These are phyloP conservation scores for Phenganax subtilis DNA, from an alignment of 92 coral and sea anemone species.

Conservation along the genomic window DNA sequence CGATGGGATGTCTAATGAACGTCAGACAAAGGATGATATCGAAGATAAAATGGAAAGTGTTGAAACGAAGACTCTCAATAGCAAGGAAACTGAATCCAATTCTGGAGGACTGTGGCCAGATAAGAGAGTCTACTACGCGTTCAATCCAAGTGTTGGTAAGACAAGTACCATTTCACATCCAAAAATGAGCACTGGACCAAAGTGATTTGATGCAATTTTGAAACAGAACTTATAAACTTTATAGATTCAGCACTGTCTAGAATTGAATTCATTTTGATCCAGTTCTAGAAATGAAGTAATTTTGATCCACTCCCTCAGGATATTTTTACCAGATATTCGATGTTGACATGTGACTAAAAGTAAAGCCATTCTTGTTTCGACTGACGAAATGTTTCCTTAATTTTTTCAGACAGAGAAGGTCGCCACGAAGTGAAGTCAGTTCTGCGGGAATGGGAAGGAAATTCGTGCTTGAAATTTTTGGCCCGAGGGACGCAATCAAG, in stretches of 20 bases:
- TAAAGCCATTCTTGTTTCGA: neutral
- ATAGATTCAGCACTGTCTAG: too few species aligned
- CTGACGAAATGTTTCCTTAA: neutral
- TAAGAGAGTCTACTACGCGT: slow-evolving; percentile 51
- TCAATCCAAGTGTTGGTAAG: slow-evolving; percentile 33
- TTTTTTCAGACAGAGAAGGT: slow-evolving; percentile 17
- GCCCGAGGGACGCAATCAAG: slow-evolving; percentile 29
- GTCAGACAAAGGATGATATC: neutral
- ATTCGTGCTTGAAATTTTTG: slow-evolving; percentile 32
- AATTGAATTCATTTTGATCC: too few species aligned
- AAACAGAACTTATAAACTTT: too few species aligned
- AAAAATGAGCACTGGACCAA: neutral
- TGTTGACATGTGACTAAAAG: too few species aligned
- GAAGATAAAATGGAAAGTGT: neutral
- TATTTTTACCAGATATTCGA: too few species aligned
- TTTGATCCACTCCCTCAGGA: too few species aligned
- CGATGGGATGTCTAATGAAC: neutral
- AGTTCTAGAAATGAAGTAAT: too few species aligned
- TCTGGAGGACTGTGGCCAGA: slow-evolving; percentile 50
- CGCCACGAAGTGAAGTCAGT: slow-evolving; percentile 34
- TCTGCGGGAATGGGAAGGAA: slow-evolving; percentile 36
- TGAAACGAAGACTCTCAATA: neutral
- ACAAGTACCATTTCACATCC: neutral
- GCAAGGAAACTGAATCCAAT: neutral
- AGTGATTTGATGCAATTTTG: neutral